Conservation (phyloP, 2,113 vertebrate species). For the Diglossa brunneiventris region DNA sequence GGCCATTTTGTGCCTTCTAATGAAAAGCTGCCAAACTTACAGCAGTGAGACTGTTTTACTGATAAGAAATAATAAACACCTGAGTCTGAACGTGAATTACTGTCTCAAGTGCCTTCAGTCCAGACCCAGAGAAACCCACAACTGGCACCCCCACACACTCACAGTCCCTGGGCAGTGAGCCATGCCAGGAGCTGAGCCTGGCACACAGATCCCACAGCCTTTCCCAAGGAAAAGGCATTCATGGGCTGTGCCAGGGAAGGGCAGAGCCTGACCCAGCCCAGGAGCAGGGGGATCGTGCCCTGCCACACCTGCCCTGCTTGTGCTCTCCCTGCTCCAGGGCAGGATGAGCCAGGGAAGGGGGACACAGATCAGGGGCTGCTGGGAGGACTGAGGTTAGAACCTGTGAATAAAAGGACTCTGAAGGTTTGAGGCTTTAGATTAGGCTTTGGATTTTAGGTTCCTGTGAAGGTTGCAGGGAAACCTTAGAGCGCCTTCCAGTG, state of each 20-base stretch:
- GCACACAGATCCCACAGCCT: fast-evolving
- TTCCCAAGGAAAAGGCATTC: fast-evolving
- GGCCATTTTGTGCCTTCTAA: too few relatives aligned
- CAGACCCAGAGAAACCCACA: too few relatives aligned
- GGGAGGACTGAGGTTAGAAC: not conserved
- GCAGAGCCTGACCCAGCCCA: not conserved
- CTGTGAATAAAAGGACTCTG: not conserved
- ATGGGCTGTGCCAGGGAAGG: not conserved
- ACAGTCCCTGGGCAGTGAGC: not conserved
- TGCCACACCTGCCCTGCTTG: not conserved
- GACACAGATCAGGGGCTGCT: not conserved
- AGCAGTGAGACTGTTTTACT: too few relatives aligned
- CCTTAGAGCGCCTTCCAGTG: not conserved
- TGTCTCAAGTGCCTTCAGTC: too few relatives aligned
- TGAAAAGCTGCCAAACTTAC: too few relatives aligned
- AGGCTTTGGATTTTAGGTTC: not conserved
- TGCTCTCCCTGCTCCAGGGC: not conserved
- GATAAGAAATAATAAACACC: too few relatives aligned
- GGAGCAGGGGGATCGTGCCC: not conserved
- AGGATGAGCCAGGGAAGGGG: not conserved
- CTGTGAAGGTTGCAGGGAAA: not conserved
- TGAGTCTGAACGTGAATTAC: too few relatives aligned
- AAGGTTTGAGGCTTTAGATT: not conserved
- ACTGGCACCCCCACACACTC: too few relatives aligned
- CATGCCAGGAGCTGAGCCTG: not conserved